A percentile compares a stretch with the other conserved stretches of the same genome.
phyloP scores from a whole-genome alignment of 1,140 invertebrate species.

The Odontomachus brunneus region DNA sequence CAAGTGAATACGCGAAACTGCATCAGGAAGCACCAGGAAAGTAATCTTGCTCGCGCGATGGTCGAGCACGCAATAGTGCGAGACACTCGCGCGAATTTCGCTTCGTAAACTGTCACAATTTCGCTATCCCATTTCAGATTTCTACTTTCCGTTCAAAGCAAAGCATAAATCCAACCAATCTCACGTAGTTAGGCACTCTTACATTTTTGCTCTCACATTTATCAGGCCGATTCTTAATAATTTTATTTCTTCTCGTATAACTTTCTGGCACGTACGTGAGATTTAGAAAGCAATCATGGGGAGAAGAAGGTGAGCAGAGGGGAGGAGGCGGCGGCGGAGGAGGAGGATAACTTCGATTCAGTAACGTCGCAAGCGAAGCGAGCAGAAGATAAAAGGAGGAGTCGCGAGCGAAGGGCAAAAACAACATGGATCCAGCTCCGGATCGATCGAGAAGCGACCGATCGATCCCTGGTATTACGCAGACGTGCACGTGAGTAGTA shows the following conservation, averaged over 20 bases:
- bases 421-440: constrained; percentile 77
- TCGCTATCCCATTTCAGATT: not conserved
- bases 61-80: not conserved
- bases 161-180: constrained; percentile 34
- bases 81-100: not conserved
- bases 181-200: constrained; percentile 1
- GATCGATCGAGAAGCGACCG: constrained; percentile 73
- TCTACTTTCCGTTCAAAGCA: not conserved
- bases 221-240: not conserved
- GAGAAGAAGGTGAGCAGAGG: constrained; percentile 18
- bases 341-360: constrained; percentile 68
- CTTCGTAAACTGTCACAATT: not conserved
- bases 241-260: constrained; percentile 25
- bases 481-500: constrained; percentile 78
- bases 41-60: not conserved
- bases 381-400: constrained; percentile 72
- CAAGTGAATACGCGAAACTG: constrained; percentile 17
- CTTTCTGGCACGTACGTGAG: constrained; percentile 65
- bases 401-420: constrained; percentile 73
- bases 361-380: constrained; percentile 75
- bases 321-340: constrained; percentile 47
- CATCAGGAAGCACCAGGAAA: constrained; percentile 6
- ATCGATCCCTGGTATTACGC: constrained; percentile 83
- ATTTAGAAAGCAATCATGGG: constrained; percentile 69
- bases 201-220: constrained; percentile 21